Conservation (phyloP, 2,888 invertebrate species). For the Rugalucina vietnamica region DNA sequence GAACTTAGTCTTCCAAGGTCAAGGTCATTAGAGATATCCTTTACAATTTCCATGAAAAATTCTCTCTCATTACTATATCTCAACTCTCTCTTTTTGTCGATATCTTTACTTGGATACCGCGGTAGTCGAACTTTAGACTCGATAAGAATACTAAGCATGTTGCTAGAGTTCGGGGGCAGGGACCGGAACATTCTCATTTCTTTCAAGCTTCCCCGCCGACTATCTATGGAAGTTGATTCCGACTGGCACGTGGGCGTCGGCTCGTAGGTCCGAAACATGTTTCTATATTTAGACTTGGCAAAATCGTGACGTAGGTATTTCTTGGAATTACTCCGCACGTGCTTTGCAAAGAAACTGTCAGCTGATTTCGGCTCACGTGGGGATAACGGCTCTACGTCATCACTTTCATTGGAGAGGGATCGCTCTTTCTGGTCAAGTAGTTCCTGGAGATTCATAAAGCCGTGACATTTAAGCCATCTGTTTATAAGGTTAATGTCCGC, state of each 20-base stretch:
- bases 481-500: constrained; percentile 85
- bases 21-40: constrained; percentile 86
- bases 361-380: constrained; percentile 66
- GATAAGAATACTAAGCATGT: constrained; percentile 85
- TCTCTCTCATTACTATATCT: constrained; percentile 84
- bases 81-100: constrained; percentile 84
- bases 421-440: constrained; percentile 59
- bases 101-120: constrained; percentile 85
- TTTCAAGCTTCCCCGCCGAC: constrained; percentile 85
- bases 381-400: constrained; percentile 69
- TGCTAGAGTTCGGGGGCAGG: constrained; percentile 85
- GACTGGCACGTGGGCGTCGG: constrained; percentile 60
- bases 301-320: constrained; percentile 85
- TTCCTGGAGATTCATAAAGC: constrained; percentile 84
- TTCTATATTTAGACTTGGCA: constrained; percentile 85
- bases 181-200: constrained; percentile 86
- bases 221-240: constrained; percentile 73
- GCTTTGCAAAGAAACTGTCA: constrained; percentile 73
- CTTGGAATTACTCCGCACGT: constrained; percentile 84
- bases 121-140: constrained; percentile 85
- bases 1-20: constrained; percentile 85
- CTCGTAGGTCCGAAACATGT: constrained; percentile 84
- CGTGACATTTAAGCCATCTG: constrained; percentile 85
- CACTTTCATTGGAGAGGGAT: constrained; percentile 65
- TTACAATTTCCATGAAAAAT: constrained; percentile 86